A percentile compares a stretch with the other conserved stretches of the same genome.
These are phyloP conservation scores for Laupala kohalensis DNA, from an alignment of 1,140 invertebrate genomes.

Conservation along the genomic window DNA sequence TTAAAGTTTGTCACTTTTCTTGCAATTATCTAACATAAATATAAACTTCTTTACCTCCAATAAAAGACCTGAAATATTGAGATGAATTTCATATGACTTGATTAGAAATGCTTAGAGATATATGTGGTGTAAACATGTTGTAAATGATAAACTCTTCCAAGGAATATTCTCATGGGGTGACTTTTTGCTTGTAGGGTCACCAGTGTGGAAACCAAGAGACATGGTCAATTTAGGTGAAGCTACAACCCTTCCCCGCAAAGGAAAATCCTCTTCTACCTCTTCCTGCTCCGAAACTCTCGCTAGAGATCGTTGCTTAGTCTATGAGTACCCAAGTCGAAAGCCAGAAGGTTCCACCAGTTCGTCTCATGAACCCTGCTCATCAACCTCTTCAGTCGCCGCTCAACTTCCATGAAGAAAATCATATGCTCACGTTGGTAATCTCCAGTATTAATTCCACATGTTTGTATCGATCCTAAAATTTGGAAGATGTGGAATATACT, in stretches of 20 bases:
- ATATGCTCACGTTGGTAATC: slow-evolving; percentile 1
- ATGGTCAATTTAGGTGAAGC: slow-evolving; percentile 24
- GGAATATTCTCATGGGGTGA: slow-evolving; percentile 3
- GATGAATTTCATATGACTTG: no score
- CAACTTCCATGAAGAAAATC: slow-evolving; percentile 7
- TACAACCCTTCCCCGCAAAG: slow-evolving; percentile 31
- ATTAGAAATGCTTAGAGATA: not conserved
- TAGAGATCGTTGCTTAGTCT: slow-evolving; percentile 26
- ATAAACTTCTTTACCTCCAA: no score
- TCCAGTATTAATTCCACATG: not conserved
- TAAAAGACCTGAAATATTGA: no score
- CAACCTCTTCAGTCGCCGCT: slow-evolving; percentile 1
- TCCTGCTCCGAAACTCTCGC: slow-evolving; percentile 25
- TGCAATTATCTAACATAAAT: no score
- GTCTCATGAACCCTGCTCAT: slow-evolving; percentile 6
- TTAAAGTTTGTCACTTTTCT: no score
- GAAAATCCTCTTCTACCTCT: slow-evolving; percentile 28
- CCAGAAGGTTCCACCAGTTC: not conserved
- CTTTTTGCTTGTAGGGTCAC: slow-evolving; percentile 61
- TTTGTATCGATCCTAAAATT: not conserved
- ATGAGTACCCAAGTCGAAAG: slow-evolving; percentile 16
- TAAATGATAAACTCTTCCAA: not conserved
- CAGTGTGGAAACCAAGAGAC: slow-evolving; percentile 82
- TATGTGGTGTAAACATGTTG: not conserved
- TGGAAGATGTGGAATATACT: no score